Conservation (phyloP, 2,888 invertebrate genomes). For the Autographa gamma region DNA sequence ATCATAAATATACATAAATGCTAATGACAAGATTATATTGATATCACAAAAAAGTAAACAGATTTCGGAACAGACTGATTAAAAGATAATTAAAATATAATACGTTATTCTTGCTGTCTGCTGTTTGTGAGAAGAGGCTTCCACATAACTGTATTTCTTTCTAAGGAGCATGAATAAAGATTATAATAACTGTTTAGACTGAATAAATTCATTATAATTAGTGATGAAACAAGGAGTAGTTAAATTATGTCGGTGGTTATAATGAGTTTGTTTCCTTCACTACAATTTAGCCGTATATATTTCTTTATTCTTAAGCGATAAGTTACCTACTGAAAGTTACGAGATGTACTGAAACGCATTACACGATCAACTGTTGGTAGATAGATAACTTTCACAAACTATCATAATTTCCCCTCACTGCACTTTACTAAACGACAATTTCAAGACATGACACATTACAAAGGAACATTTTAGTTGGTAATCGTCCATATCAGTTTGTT, state of each 20-base stretch:
- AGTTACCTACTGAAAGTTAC: too few species aligned
- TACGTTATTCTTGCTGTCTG: not conserved
- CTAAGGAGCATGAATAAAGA: not conserved
- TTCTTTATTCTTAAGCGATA: not conserved
- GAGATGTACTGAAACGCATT: too few species aligned
- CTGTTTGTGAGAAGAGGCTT: not conserved
- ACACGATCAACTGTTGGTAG: not conserved
- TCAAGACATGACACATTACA: not conserved
- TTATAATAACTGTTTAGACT: not conserved
- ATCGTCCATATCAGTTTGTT: conserved; percentile 14
- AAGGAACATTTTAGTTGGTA: not conserved
- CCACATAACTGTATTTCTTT: not conserved
- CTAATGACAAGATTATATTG: conserved; percentile 28
- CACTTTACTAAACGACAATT: not conserved
- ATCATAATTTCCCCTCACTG: not conserved
- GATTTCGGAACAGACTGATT: conserved; percentile 2
- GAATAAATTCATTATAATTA: conserved; percentile 3
- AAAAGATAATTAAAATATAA: not conserved
- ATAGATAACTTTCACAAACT: not conserved
- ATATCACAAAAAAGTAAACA: conserved; percentile 13
- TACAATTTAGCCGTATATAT: not conserved
- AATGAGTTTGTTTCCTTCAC: not conserved
- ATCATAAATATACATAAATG: conserved; percentile 25
- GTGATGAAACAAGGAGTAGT: not conserved
- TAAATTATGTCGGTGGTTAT: not conserved